Evolutionary conservation across 2,113 vertebrate species (phyloP).

Genomic region (Rhynchopsitta pachyrhyncha): DNA sequence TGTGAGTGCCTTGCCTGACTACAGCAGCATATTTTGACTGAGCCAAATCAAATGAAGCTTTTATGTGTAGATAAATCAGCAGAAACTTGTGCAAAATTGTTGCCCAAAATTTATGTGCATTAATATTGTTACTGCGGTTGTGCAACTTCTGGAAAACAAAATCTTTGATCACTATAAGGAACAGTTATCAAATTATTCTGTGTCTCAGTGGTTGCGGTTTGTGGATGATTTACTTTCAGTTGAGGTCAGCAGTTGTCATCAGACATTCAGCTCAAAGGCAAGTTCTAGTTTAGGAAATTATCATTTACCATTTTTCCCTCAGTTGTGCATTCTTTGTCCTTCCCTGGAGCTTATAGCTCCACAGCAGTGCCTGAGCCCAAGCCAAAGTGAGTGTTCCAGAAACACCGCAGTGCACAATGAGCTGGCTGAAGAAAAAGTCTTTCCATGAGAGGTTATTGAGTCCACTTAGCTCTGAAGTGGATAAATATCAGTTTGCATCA

Average conservation of each 20-base stretch:
- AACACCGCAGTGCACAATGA: not conserved
- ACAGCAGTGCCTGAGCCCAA: not conserved
- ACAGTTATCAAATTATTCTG: not conserved
- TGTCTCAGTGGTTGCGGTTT: not conserved
- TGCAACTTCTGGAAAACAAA: not conserved
- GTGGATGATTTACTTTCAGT: not conserved
- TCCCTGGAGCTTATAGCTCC: not conserved
- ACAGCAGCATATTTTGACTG: not conserved
- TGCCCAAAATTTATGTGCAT: not conserved
- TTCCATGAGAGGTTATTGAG: not conserved
- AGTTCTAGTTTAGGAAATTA: not conserved
- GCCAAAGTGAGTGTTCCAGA: not conserved
- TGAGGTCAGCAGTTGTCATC: not conserved
- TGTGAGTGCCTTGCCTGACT: not conserved
- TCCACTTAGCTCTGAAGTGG: not conserved
- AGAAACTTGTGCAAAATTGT: not conserved
- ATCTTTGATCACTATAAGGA: not conserved
- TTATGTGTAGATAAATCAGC: not conserved
- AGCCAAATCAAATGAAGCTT: not conserved
- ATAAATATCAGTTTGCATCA: not conserved
- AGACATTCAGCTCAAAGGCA: not conserved
- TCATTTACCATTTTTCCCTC: not conserved
- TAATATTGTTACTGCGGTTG: not conserved
- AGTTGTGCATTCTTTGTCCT: not conserved
- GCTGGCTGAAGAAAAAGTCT: not conserved